These are phyloP conservation scores for Drosophila nannoptera DNA, from an alignment of 1,140 invertebrate genomes.

Conservation along the genomic window DNA sequence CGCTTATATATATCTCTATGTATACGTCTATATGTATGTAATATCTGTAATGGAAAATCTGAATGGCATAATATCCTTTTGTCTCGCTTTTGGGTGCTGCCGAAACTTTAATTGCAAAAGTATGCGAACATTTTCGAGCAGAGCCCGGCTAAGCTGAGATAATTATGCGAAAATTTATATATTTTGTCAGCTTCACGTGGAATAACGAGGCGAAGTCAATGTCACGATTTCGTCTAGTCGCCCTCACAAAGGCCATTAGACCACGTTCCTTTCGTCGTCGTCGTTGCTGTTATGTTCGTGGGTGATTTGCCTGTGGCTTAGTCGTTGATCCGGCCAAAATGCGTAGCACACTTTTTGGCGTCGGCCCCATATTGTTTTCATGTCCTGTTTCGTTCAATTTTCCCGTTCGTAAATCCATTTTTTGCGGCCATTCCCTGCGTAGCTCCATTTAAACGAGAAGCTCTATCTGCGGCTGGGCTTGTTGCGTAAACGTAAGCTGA, in stretches of 20 bases:
- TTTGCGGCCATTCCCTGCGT: background rate
- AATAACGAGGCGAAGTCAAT: constrained; percentile 1
- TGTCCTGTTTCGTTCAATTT: constrained; percentile 16
- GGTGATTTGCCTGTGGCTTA: constrained; percentile 40
- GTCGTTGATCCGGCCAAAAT: constrained; percentile 31
- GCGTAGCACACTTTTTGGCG: constrained; percentile 39
- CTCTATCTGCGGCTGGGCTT: constrained; percentile 28
- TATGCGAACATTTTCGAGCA: constrained; percentile 24
- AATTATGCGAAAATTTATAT: constrained; percentile 56
- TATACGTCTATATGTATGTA: background rate
- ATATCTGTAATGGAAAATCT: constrained; percentile 64
- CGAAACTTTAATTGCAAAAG: constrained; percentile 68
- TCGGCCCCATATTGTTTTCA: constrained; percentile 5
- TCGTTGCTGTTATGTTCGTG: constrained; percentile 6
- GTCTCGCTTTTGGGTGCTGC: constrained; percentile 27
- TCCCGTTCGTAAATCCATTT: constrained; percentile 12
- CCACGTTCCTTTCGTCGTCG: constrained; percentile 1
- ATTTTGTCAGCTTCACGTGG: constrained; percentile 43
- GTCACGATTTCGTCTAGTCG: constrained; percentile 17
- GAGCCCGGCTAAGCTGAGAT: constrained; percentile 29
- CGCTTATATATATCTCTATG: background rate
- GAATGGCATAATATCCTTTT: constrained; percentile 57
- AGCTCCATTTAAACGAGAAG: constrained; percentile 16
- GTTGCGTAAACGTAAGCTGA: too few species aligned
- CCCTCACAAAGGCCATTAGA: constrained; percentile 23